phyloP scores from a whole-genome alignment of 2,888 invertebrate genomes.

The Andrena bicolor region DNA sequence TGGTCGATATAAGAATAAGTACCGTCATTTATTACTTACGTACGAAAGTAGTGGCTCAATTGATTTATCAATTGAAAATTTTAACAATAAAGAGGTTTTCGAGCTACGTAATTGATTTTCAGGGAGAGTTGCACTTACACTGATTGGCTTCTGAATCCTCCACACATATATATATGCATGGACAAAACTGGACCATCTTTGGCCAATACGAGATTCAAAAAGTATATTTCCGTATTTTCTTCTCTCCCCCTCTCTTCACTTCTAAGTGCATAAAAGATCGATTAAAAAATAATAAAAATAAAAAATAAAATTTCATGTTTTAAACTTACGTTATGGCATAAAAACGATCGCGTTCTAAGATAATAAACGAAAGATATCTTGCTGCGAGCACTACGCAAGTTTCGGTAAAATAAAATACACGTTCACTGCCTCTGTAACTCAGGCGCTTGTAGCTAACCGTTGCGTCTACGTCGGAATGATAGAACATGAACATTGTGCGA shows the following conservation, averaged over 20 bases:
- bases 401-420: conserved; percentile 37
- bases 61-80: no score
- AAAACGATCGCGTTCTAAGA: conserved; percentile 19
- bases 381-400: conserved; percentile 15
- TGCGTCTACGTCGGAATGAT: conserved; percentile 30
- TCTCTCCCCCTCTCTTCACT: conserved; percentile 20
- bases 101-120: no score
- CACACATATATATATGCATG: conserved; percentile 46
- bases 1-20: no score
- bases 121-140: no score
- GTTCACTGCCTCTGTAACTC: conserved; percentile 65
- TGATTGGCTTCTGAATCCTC: no score
- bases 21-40: no score
- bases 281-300: conserved; percentile 42
- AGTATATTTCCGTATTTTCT: conserved; percentile 50
- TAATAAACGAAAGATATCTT: conserved; percentile 16
- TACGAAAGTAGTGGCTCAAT: no score
- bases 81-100: no score
- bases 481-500: conserved; percentile 53
- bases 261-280: conserved; percentile 42
- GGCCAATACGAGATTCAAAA: conserved; percentile 60
- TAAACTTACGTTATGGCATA: conserved; percentile 28
- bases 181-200: conserved; percentile 46
- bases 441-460: conserved; percentile 26
- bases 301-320: conserved; percentile 25